phyloP scores from a whole-genome alignment of 2,113 vertebrate genomes.

The Dromas ardeola region DNA sequence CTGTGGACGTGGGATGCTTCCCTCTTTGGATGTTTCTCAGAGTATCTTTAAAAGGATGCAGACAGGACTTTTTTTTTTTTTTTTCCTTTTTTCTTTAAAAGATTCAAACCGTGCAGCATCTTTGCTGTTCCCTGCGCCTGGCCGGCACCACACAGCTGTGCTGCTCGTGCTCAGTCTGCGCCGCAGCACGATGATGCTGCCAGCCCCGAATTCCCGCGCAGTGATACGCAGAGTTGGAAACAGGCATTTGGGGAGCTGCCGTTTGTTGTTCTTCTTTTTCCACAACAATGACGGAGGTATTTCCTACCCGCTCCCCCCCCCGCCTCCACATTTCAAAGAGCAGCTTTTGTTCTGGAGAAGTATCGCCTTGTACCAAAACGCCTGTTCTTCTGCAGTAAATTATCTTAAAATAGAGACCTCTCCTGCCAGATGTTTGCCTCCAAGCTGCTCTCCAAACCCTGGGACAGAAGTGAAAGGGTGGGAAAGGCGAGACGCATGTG shows the following conservation, averaged over 20 bases:
- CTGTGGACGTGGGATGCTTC: neutral
- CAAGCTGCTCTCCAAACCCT: neutral
- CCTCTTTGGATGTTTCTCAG: neutral
- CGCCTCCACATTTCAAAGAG: neutral
- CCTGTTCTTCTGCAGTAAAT: constrained; percentile 5
- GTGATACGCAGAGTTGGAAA: neutral
- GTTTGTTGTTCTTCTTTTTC: neutral
- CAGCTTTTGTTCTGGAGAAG: neutral
- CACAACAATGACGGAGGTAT: neutral
- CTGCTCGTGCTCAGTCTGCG: neutral
- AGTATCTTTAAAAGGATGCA: neutral
- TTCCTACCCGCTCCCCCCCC: neutral
- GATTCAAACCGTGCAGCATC: neutral
- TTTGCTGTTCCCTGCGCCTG: accelerated
- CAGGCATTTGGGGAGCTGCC: neutral
- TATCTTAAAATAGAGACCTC: constrained; percentile 25
- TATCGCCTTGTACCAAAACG: neutral
- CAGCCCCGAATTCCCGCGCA: accelerated
- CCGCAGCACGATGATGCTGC: accelerated
- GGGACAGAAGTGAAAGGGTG: neutral
- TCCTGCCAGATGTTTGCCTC: neutral
- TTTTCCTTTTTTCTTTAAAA: neutral
- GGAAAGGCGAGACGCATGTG: neutral
- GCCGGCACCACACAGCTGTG: neutral
- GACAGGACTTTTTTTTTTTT: neutral